Evolutionary conservation across 2,113 vertebrate species (phyloP).

Genomic region (Alosa alosa): DNA sequence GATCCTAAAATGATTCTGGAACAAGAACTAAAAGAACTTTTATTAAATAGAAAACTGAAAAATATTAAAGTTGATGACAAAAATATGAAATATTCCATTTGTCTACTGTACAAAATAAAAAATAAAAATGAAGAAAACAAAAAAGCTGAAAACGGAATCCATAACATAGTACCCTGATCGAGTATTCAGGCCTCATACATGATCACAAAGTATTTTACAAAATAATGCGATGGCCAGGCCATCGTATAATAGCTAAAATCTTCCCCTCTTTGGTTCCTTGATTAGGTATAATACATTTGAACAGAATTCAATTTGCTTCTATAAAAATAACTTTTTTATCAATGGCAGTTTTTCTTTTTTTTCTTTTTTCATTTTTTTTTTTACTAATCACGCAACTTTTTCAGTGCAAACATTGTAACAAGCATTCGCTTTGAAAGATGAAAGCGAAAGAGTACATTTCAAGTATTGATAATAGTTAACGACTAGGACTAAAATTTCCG

Average conservation of each 20-base stretch:
- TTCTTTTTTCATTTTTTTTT: slow-evolving; percentile 41
- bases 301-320: slow-evolving; percentile 87
- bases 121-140: slow-evolving; percentile 71
- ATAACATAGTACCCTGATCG: slow-evolving; percentile 87
- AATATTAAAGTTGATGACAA: slow-evolving; percentile 69
- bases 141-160: slow-evolving; percentile 81
- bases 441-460: slow-evolving; percentile 90
- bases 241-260: slow-evolving; percentile 82
- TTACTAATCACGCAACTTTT: slow-evolving; percentile 83
- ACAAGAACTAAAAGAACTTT: slow-evolving; percentile 80
- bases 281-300: slow-evolving; percentile 90
- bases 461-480: slow-evolving; percentile 81
- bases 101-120: slow-evolving; percentile 81
- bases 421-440: slow-evolving; percentile 83
- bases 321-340: slow-evolving; percentile 92
- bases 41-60: slow-evolving; percentile 87
- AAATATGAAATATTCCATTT: slow-evolving; percentile 77
- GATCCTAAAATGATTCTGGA: slow-evolving; percentile 85
- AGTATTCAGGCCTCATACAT: slow-evolving; percentile 82
- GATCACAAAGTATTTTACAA: slow-evolving; percentile 79
- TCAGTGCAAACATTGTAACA: slow-evolving; percentile 98
- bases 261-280: slow-evolving; percentile 99
- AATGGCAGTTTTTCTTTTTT: slow-evolving; percentile 83
- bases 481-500: slow-evolving; percentile 78
- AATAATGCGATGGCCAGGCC: slow-evolving; percentile 74